Percentiles rank a stretch among this genome's conserved stretches.
These are phyloP conservation scores for Alces alces DNA, from an alignment of 2,113 vertebrate genomes.

Conservation along the genomic window DNA sequence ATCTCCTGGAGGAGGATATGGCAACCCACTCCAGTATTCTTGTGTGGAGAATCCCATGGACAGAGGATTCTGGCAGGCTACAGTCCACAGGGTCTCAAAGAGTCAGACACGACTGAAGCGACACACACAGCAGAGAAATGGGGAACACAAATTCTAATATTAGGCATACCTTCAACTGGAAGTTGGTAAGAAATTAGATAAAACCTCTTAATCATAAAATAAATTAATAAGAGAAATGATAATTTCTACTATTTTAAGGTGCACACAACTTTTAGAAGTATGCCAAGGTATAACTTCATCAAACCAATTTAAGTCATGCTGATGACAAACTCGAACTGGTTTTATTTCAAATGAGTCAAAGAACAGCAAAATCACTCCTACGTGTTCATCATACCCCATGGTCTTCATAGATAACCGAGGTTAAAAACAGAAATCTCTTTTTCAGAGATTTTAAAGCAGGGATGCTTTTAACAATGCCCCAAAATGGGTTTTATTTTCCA, in stretches of 20 bases:
- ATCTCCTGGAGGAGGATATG: neutral
- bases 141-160: neutral
- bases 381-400: neutral
- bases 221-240: neutral
- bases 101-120: neutral
- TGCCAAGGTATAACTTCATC: neutral
- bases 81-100: neutral
- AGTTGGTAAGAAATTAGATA: conserved; percentile 19
- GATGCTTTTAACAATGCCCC: neutral
- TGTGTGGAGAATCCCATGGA: neutral
- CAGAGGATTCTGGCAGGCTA: neutral
- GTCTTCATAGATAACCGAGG: neutral
- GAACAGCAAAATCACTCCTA: neutral
- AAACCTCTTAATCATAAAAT: neutral
- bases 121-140: neutral
- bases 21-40: neutral
- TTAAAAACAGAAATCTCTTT: neutral
- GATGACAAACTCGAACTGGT: neutral
- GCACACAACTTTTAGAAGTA: neutral
- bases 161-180: neutral
- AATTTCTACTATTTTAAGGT: neutral
- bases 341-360: neutral
- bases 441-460: conserved; percentile 7
- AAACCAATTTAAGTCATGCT: neutral
- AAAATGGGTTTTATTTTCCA: neutral